Evolutionary conservation across 2,888 invertebrate species (phyloP), one percentile per base, ranked within the genome.

Genomic region (Rhodophaea formosa): DNA sequence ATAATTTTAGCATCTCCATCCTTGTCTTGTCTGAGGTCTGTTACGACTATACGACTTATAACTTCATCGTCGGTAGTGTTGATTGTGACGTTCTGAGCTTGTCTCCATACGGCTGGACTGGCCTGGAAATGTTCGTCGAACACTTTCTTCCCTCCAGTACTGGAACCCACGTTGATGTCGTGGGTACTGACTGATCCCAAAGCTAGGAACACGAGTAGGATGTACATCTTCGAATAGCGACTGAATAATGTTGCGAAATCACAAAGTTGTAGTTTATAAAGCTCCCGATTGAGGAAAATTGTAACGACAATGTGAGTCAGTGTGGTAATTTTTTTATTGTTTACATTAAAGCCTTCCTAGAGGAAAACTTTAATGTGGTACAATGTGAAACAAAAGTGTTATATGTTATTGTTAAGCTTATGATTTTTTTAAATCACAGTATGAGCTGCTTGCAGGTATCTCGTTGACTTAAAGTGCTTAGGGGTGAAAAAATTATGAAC

Each of bases 61-160:
- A 83, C 68, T 67, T 86, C 82, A 17, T 71, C 70, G 3, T 76
- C 72, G 1, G 75, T 74, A 0, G 80, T 74, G 51, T 75, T 77
- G 8, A 89, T 69, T 1, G 85, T 84, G 0, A 88, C 59, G 44
- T 78, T 82, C 56, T 81, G 70, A 0, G 56, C 62, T 65, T 83
- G 86, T 60, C 70, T 75, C 87, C 87, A 88, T 54, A 88, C 74
- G 0, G 86, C 77, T 8, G 89, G 89, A 42, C 74, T 82, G 0
- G 88, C 89, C 65, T 81, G 74, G 46, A 75, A 63, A 53, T 75
- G 77, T 62, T 83, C 80, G 12, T 88, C 79, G 61, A 74, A 86
- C 44, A 89, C 75, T 59, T 78, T 75, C 42, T 59, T 76, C 2
- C 85, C 88, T 12, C 69, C 72, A 7, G 65, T 62, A 16, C 73